These are phyloP conservation scores for Metopolophium dirhodum DNA, from an alignment of 1,140 invertebrate genomes.

Conservation along the genomic window DNA sequence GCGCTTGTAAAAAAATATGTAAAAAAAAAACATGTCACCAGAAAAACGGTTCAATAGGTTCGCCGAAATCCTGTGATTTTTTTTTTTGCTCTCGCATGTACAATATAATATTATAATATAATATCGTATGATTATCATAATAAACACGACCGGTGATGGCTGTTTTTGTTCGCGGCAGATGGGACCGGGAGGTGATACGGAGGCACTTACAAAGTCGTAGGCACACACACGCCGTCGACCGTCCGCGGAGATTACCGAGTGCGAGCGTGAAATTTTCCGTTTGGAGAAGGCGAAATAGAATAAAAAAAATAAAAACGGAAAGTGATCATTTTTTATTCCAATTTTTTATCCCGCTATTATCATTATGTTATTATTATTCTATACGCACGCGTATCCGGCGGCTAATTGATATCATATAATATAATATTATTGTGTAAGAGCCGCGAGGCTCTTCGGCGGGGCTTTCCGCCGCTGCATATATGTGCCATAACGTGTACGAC, in stretches of 20 bases:
- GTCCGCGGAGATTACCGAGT: background rate
- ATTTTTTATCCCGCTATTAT: background rate
- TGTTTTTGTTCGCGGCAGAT: background rate
- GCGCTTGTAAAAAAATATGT: background rate
- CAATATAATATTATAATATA: background rate
- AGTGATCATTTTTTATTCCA: background rate
- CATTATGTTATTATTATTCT: background rate
- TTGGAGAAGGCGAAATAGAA: background rate
- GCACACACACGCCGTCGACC: background rate
- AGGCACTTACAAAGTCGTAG: background rate
- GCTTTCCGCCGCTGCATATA: too few relatives aligned
- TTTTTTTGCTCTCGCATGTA: background rate
- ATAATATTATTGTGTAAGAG: background rate
- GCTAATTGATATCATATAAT: background rate
- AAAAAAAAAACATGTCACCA: constrained; percentile 30
- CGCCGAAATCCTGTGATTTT: background rate
- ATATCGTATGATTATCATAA: background rate
- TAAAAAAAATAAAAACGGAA: background rate
- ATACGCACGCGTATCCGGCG: background rate
- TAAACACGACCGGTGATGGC: background rate
- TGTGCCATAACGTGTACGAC: too few relatives aligned
- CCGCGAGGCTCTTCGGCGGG: background rate
- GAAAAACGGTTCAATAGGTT: constrained; percentile 20
- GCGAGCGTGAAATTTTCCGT: background rate
- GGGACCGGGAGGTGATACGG: background rate